Conservation (phyloP, 2,888 invertebrate species). For the Labia minor region DNA sequence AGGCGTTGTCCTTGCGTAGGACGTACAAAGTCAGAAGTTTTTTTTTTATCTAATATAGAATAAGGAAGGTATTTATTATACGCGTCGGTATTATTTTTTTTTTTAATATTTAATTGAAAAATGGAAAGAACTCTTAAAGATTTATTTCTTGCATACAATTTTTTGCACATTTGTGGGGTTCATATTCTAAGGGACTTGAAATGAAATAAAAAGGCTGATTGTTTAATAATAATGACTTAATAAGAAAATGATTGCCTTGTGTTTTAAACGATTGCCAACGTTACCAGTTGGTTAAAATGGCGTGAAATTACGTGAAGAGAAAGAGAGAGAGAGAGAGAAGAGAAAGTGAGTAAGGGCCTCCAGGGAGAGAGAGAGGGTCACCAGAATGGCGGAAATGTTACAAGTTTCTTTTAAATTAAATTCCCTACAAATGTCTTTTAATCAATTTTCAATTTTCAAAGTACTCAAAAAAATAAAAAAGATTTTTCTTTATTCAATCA, state of each 20-base stretch:
- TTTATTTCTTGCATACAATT: too few relatives aligned
- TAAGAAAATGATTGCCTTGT: slow-evolving; percentile 13
- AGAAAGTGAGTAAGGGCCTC: background rate
- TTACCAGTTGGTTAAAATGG: background rate
- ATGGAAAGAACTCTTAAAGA: too few relatives aligned
- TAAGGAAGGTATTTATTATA: too few relatives aligned
- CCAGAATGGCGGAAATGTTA: background rate
- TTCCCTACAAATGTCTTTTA: background rate
- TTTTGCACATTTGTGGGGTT: too few relatives aligned
- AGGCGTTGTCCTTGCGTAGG: too few relatives aligned
- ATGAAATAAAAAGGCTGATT: background rate
- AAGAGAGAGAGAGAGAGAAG: background rate
- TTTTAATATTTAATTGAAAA: too few relatives aligned
- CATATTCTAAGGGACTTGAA: too few relatives aligned
- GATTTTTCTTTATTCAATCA: slow-evolving; percentile 13
- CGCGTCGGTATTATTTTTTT: too few relatives aligned
- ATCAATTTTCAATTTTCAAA: background rate
- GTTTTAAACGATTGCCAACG: background rate
- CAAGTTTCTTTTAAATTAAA: slow-evolving; percentile 5
- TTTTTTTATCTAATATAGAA: too few relatives aligned
- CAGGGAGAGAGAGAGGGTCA: background rate
- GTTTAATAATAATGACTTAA: slow-evolving; percentile 13
- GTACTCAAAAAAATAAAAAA: background rate
- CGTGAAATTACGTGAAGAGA: background rate
- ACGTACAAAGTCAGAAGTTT: too few relatives aligned